phyloP scores from a whole-genome alignment of 2,888 invertebrate genomes.

The Apoda limacodes region DNA sequence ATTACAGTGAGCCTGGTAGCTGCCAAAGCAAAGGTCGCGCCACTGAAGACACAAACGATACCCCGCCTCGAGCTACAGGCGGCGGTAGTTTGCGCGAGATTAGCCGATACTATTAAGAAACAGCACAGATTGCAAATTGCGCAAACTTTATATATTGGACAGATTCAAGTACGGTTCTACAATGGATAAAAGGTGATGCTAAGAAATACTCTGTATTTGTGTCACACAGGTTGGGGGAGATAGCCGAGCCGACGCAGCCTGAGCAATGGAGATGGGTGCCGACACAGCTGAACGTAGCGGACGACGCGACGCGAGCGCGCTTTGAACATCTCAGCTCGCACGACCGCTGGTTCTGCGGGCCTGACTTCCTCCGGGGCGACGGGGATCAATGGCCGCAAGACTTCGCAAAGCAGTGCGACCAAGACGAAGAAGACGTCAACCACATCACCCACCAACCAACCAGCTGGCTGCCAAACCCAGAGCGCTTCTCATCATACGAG shows the following conservation, averaged over 20 bases:
- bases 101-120: background rate
- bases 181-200: constrained; percentile 12
- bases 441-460: background rate
- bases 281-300: constrained; percentile 4
- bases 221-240: constrained; percentile 13
- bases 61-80: constrained; percentile 7
- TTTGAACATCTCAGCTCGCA: background rate
- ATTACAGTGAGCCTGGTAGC: background rate
- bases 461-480: no score
- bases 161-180: constrained; percentile 3
- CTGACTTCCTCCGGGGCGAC: background rate
- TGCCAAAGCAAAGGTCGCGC: constrained; percentile 5
- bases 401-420: no score
- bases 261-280: background rate
- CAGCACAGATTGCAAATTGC: background rate
- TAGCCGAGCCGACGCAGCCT: constrained; percentile 3
- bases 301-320: constrained; percentile 4
- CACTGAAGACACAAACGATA: constrained; percentile 2
- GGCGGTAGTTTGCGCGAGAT: constrained; percentile 2
- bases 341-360: constrained; percentile 6
- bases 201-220: constrained; percentile 11
- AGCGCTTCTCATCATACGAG: constrained; percentile 4
- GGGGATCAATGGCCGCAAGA: constrained; percentile 2
- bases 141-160: constrained; percentile 1
- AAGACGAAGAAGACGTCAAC: background rate